phyloP scores from a whole-genome alignment of 2,888 invertebrate species.

The Thalpophila matura region DNA sequence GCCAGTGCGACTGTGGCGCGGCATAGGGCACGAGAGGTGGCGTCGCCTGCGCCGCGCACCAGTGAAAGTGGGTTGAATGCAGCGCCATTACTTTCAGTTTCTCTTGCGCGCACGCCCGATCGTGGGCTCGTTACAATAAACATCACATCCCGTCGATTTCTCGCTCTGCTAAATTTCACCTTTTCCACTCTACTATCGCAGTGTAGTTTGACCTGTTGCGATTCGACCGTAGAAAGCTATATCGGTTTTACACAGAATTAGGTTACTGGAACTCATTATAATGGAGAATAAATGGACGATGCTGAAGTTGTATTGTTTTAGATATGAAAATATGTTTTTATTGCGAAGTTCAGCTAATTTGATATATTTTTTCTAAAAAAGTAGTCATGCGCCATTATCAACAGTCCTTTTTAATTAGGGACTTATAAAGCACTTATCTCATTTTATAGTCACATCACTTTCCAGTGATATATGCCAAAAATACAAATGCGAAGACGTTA shows the following conservation, averaged over 20 bases:
- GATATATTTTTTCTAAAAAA: too few species aligned
- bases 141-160: slow-evolving; percentile 90
- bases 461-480: too few species aligned
- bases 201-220: slow-evolving; percentile 79
- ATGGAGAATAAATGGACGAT: slow-evolving; percentile 46
- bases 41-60: slow-evolving; percentile 72
- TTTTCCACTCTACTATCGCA: slow-evolving; percentile 85
- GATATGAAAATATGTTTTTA: slow-evolving; percentile 1
- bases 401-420: too few species aligned
- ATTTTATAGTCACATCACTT: too few species aligned
- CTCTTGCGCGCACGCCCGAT: slow-evolving; percentile 87
- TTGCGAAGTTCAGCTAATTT: background rate
- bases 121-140: slow-evolving; percentile 89
- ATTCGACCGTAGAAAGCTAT: slow-evolving; percentile 82
- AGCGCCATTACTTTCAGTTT: slow-evolving; percentile 90
- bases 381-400: too few species aligned
- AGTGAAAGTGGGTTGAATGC: slow-evolving; percentile 91
- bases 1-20: slow-evolving; percentile 13
- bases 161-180: slow-evolving; percentile 90
- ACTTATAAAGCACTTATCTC: too few species aligned
- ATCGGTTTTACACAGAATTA: slow-evolving; percentile 63
- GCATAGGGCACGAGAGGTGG: slow-evolving; percentile 65
- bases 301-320: slow-evolving; percentile 45
- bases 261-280: slow-evolving; percentile 65
- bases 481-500: too few species aligned